Percentiles rank a stretch among this genome's conserved stretches.
Conservation (phyloP, 2,888 invertebrate genomes). For the Dicyrtomina minuta region DNA sequence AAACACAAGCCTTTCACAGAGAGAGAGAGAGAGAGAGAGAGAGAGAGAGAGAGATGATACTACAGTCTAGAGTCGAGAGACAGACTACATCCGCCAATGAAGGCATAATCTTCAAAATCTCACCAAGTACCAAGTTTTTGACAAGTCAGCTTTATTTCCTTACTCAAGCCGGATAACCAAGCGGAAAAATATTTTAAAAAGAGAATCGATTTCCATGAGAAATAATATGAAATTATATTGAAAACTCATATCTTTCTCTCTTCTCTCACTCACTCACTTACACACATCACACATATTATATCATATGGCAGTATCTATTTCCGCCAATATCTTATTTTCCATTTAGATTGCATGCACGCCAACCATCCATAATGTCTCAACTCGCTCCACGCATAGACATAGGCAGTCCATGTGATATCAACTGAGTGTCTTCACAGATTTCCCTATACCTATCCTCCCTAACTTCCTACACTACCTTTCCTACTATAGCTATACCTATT, state of each 20-base stretch:
- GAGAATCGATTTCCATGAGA: slow-evolving; percentile 36
- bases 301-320: not conserved
- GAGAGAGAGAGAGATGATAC: too few species aligned
- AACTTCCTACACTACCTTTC: too few species aligned
- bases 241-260: slow-evolving; percentile 28
- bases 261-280: slow-evolving; percentile 38
- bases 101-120: slow-evolving; percentile 44
- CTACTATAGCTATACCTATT: too few species aligned
- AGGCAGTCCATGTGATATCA: too few species aligned
- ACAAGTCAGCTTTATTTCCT: slow-evolving; percentile 42
- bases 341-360: not conserved
- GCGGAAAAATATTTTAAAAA: slow-evolving; percentile 41
- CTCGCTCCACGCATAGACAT: too few species aligned
- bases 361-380: too few species aligned
- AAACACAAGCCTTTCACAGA: too few species aligned
- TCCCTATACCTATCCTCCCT: too few species aligned
- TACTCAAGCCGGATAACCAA: slow-evolving; percentile 33
- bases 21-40: too few species aligned
- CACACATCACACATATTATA: too few species aligned
- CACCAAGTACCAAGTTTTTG: slow-evolving; percentile 44
- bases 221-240: slow-evolving; percentile 41
- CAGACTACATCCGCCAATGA: slow-evolving; percentile 13
- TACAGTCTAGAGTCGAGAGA: too few species aligned
- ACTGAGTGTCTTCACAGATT: too few species aligned
- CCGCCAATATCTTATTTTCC: slow-evolving; percentile 13